Base-by-base conservation (phyloP, 2,888 invertebrate genomes). In the Bruchidius siliquastri region DNA sequence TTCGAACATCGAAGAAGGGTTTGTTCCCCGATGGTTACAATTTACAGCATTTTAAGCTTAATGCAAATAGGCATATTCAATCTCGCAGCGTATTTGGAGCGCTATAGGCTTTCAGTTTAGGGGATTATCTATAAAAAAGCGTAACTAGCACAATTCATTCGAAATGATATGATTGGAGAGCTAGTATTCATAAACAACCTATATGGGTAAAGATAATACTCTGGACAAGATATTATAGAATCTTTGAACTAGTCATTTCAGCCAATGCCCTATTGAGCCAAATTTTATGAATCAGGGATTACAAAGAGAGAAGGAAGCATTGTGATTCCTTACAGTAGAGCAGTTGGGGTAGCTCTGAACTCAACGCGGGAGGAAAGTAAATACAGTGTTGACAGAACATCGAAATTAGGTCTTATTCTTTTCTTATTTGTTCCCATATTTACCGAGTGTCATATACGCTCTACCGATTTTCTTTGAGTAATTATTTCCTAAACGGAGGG, bases 241-340 rank as follows among this genome's bases (percentile, higher is more conserved):
- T 49, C 49, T 49, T 49, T 49, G 49, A 49, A 49, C 49, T 18
- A 49, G 49, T 49, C 8, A 18, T 3, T 49, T 49, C 49, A 49
- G 49, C 81, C 77, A 82, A 78, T 82, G 82, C 81, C 82, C 83
- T 77, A 82, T 80, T 83, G 82, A 82, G 78, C 81, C 76, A 80
- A 72, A 79, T 78, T 76, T 75, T 30, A 71, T 74, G 72, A 74
- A 74, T 75, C 73, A 72, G 73, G 72, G 72, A 72, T 72, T 18
- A 49, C 49, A 49, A 49, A 49, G 49, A 49, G 49, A 49, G 49
- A 49, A 3, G 49, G 49, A 49, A 13, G 49, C 18, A 13, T 49
- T 13, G 1, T 8, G 13, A 13, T 49, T 49, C 49, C 13, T 49
- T 49, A 49, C 49, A 49, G 49, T 13, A 49, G 49, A 49, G 49